These are phyloP conservation scores for Catocala sponsa DNA, from an alignment of 2,888 invertebrate species.

Conservation along the genomic window DNA sequence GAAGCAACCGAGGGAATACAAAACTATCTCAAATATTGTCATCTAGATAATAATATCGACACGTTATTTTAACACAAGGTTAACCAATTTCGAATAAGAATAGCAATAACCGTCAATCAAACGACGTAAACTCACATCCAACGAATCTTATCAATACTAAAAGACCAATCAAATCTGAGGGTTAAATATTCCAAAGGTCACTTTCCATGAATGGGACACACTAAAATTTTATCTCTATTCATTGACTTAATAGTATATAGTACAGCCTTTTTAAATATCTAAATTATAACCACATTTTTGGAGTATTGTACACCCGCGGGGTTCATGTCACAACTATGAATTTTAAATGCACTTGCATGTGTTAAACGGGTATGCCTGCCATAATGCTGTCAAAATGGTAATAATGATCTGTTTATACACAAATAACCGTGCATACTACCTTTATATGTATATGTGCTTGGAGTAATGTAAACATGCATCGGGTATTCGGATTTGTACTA, in stretches of 20 bases:
- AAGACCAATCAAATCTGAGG: conserved; percentile 9
- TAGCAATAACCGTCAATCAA: not conserved
- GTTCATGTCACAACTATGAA: conserved; percentile 44
- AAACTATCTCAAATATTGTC: too few species aligned
- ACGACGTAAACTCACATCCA: not conserved
- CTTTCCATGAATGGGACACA: conserved; percentile 4
- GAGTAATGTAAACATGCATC: not conserved
- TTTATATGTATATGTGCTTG: conserved; percentile 9
- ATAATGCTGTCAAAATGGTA: conserved; percentile 50
- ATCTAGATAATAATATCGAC: not conserved
- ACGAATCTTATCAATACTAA: conserved; percentile 6
- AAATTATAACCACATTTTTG: conserved; percentile 47
- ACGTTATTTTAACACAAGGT: too few species aligned
- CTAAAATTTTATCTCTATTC: conserved; percentile 19
- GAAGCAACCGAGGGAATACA: too few species aligned
- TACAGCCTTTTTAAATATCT: conserved; percentile 46
- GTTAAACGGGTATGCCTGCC: conserved; percentile 29
- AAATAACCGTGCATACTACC: conserved; percentile 28
- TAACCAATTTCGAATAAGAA: not conserved
- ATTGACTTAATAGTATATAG: conserved; percentile 24
- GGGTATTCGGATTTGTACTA: not conserved
- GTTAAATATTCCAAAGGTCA: conserved; percentile 8
- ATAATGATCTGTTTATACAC: conserved; percentile 43
- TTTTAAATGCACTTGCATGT: conserved; percentile 34
- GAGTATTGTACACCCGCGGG: conserved; percentile 33